A percentile compares a stretch with the other conserved stretches of the same genome.
Conservation (phyloP, 2,113 vertebrate species). For the Romanogobio albipinnatus region DNA sequence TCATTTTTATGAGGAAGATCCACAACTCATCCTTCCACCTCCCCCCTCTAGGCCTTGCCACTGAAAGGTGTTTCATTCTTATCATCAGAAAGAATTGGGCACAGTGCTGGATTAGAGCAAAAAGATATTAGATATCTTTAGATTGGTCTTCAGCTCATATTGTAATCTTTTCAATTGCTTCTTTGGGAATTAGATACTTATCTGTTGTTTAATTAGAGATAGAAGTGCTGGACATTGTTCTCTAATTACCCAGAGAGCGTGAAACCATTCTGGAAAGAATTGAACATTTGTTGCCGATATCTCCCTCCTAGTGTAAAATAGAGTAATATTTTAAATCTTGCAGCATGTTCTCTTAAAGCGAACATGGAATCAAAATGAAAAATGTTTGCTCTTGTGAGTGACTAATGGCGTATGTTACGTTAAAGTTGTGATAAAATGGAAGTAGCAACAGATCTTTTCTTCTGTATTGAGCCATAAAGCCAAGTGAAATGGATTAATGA, state of each 20-base stretch:
- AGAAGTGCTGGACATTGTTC: conserved; percentile 31
- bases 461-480: no score
- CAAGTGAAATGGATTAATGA: no score
- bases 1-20: conserved; percentile 59
- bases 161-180: conserved; percentile 34
- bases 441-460: no score
- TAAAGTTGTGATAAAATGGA: no score
- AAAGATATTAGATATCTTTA: conserved; percentile 44
- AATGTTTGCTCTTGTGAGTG: not conserved
- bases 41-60: not conserved
- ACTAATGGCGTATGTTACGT: not conserved
- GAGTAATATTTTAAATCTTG: no score
- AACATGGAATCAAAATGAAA: not conserved
- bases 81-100: conserved; percentile 13
- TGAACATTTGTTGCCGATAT: conserved; percentile 1
- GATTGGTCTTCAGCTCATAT: conserved; percentile 7
- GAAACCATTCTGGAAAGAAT: conserved; percentile 10
- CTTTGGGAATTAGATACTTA: conserved; percentile 36
- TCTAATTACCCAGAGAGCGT: conserved; percentile 17
- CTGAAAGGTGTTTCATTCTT: conserved; percentile 13
- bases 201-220: conserved; percentile 35
- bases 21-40: conserved; percentile 25
- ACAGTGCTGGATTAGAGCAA: conserved; percentile 21
- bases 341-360: not conserved
- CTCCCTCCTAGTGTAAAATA: not conserved